Evolutionary conservation across 1,140 invertebrate species (phyloP), one percentile per base, ranked within the genome.

Genomic region (Cotesia chilonis): DNA sequence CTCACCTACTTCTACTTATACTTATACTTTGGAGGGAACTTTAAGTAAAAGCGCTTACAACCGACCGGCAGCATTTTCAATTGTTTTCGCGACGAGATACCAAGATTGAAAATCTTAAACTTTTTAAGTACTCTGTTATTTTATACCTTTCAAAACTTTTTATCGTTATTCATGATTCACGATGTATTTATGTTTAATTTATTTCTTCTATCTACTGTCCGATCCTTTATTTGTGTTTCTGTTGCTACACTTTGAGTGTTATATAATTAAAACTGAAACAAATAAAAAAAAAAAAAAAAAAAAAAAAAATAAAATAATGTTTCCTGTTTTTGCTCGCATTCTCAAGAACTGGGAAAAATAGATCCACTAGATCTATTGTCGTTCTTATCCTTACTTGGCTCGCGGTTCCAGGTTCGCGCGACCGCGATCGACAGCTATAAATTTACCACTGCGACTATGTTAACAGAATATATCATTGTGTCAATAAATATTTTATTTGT

Each of bases 111-210:
- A 28, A 65, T 65, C 63, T 65, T 47, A 37, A 65, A 65, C 12
- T 61, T 65, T 63, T 65, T 65, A 65, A 65, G 63, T 51, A 65
- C 63, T 65, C 37, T 65, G 41, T 17, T 65, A 14, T n/a, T n/a
- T 38, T 9, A 47, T 65, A 65, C 41, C 41, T 10, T 47, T 47
- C 6, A 6, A 65, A 65, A 65, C 38, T 65, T 65, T 65, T 51
- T 20, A 65, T 65, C 38, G 36, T 65, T 51, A 65, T 65, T 65
- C 36, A 65, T 65, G 12, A 51, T 28, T 28, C 28, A 28, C 28
- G 28, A 28, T 28, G 28, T 65, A 51, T 51, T 51, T 65, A 38
- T 20, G 3, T 51, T 47, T 10, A 37, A 37, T 20, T 65, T 51
- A 12, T 65, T 9, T 51, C n/a, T 4, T 65, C 20, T 14, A 28